phyloP scores from a whole-genome alignment of 2,888 invertebrate genomes.

The Norana najaformis region DNA sequence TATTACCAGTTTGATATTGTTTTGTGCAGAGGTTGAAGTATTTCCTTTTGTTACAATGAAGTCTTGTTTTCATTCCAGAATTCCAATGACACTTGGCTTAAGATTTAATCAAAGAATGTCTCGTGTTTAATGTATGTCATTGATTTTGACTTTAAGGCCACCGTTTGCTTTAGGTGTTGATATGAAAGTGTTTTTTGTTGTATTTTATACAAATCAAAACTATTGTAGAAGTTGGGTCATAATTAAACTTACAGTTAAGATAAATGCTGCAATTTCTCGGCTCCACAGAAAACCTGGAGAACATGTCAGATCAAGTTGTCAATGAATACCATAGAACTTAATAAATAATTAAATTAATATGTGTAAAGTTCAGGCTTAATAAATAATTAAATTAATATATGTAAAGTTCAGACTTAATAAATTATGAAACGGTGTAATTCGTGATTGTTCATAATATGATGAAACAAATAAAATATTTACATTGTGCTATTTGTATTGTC shows the following conservation, averaged over 20 bases:
- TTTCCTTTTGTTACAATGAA: not conserved
- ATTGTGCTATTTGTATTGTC: constrained; percentile 1
- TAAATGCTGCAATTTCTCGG: not conserved
- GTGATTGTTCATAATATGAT: not conserved
- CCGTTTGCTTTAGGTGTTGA: not conserved
- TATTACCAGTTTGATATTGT: not conserved
- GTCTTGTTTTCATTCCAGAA: not conserved
- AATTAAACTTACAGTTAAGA: not conserved
- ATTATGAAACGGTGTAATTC: not conserved
- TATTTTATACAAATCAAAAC: not conserved
- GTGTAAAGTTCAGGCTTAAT: not conserved
- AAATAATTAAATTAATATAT: not conserved
- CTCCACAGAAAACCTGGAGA: not conserved
- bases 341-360: not conserved
- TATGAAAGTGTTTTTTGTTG: not conserved
- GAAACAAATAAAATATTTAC: not conserved
- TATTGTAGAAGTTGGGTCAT: not conserved
- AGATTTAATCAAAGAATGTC: not conserved
- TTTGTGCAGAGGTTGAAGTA: not conserved
- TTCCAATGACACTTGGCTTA: not conserved
- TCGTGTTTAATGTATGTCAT: too few relatives aligned
- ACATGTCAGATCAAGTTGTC: not conserved
- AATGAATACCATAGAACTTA: not conserved
- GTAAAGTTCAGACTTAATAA: not conserved
- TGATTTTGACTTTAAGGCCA: too few relatives aligned